Base-by-base conservation (phyloP, 2,888 invertebrate species). In the Phoenoteleia sp. region DNA sequence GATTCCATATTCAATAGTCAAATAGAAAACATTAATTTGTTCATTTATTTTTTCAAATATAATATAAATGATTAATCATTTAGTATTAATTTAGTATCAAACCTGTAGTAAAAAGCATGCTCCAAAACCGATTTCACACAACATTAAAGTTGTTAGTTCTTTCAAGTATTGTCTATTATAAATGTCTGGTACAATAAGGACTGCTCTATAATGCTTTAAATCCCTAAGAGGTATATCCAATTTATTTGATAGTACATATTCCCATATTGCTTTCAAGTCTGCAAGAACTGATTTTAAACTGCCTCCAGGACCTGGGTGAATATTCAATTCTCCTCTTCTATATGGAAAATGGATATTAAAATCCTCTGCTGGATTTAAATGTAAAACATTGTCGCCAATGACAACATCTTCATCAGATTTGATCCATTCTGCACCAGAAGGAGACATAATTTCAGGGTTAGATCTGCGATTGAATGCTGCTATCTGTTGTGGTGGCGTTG, bases 311-410 rank as follows among this genome's bases (percentile, higher is more conserved):
- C 96, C 96, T 0, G 95, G 92, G 92, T 99, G 98, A 3, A 98
- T 93, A 94, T 99, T 98, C 15, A 99, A 95, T 90, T 98, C 97
- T 0, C 99, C 99, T 88, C 98, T 95, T 91, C 95, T 95, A 90
- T 98, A 97, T 0, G 99, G 99, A 94, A 98, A 99, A 93, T 98
- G 98, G 76, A 99, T 94, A 92, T 98, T 98, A 91, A 97, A 99
- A 52, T 96, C 95, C 69, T 96, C 95, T 47, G 95, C 95, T 15
- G 96, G 96, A 93, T 96, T 95, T 27, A 97, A 94, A 83, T 96
- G 95, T 13, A 98, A 90, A 80, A 96, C 96, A 92, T 98, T 96
- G 91, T 98, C 97, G 7, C 98, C 98, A 25, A 98, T 95, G 0
- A 98, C 94, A 15, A 96, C 94, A 85, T 96, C 96, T 54, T 95